Percentiles rank a stretch among this genome's conserved stretches.
Conservation (phyloP, 2,888 invertebrate species). For the Brenthis ino region DNA sequence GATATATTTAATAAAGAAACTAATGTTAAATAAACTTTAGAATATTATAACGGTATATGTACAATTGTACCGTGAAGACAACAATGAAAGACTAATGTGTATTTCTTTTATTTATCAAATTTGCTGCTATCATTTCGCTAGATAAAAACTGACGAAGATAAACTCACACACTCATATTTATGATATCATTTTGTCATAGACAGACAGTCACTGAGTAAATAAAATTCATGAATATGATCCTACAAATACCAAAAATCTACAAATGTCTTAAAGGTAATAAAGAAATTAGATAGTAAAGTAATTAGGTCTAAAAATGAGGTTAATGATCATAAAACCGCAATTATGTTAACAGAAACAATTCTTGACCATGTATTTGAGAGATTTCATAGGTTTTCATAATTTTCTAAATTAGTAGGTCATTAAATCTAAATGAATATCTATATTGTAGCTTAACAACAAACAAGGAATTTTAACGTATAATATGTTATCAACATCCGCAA, state of each 20-base stretch:
- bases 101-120: constrained; percentile 54
- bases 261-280: not conserved
- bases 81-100: constrained; percentile 48
- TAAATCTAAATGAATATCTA: too few species aligned
- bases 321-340: not conserved
- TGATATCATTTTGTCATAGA: constrained; percentile 5
- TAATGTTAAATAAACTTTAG: not conserved
- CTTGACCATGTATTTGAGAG: not conserved
- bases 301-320: constrained; percentile 3
- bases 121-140: constrained; percentile 42
- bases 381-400: too few species aligned
- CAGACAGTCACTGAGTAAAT: not conserved
- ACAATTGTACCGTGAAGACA: constrained; percentile 20
- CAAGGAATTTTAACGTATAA: too few species aligned
- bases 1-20: not conserved
- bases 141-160: constrained; percentile 41
- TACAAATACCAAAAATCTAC: not conserved
- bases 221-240: constrained; percentile 10
- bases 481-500: too few species aligned
- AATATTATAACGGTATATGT: not conserved
- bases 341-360: not conserved
- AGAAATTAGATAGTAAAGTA: constrained; percentile 1
- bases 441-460: too few species aligned
- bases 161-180: constrained; percentile 19
- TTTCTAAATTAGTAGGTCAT: too few species aligned